Base-by-base conservation (phyloP, 2,113 vertebrate species). In the Mormyrus iriodes region DNA sequence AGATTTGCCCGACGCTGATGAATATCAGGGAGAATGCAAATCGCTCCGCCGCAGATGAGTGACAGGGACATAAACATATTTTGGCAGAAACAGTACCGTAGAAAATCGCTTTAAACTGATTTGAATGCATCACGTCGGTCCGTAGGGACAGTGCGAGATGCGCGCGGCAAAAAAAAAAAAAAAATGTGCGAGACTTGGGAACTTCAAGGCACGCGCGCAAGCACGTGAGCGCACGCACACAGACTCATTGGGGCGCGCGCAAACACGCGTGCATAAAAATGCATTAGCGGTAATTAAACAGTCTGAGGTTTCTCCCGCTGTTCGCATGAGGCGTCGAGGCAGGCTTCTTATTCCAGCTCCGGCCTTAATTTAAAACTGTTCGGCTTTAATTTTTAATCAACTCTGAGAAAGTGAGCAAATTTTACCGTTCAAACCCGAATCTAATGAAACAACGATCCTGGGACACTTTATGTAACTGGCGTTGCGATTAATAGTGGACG, bases 21-120 rank as follows among this genome's bases (percentile, higher is more conserved):
- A 83, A 85, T 85, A 55, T 89, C 61, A 90, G 49, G 86, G 58
- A 65, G 88, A 55, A 86, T 87, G 88, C 24, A 87, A 88, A 90
- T 89, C 73, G 88, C 73, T 88, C 61, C 7, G 27, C 88, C 21
- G 76, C 46, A 87, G 15, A 93, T 95, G 95, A 95, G 91, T 94
- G 94, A 91, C 90, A 46, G 91, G 92, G 58, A 92, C 73, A 86
- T 55, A 89, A 91, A 92, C 87, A 73, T 46, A 89, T 69, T 89
- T 87, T 89, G 91, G 90, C 89, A 90, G 87, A 76, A 90, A 93
- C 91, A 91, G 91, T 88, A 91, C 91, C 91, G 17, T 46, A 61
- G 89, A 88, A 93, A 92, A 94, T 95, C 93, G 91, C 92, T 95
- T 94, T 90, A 93, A 93, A 93, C 93, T 94, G 94, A 95, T 94